Conservation (phyloP, 1,140 invertebrate genomes). For the Eriosoma lanigerum region DNA sequence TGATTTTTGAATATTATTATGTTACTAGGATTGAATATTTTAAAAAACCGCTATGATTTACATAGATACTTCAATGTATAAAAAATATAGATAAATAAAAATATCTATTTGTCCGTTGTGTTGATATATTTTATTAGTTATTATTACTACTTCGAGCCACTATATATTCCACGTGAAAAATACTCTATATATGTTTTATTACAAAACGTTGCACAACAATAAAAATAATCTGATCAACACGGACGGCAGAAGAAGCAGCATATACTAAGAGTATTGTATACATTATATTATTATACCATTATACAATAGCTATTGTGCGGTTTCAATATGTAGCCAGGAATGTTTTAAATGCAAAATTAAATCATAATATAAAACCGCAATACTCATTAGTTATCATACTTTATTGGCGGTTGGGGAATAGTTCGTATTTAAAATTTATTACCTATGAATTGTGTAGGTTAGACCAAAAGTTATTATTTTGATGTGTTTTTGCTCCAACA, state of each 20-base stretch:
- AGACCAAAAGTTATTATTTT: too few relatives aligned
- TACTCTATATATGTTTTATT: constrained; percentile 16
- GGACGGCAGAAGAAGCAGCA: background rate
- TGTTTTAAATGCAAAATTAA: constrained; percentile 3
- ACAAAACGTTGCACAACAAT: constrained; percentile 11
- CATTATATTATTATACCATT: too few relatives aligned
- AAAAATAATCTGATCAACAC: constrained; percentile 30
- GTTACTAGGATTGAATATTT: too few relatives aligned
- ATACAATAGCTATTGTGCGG: constrained; percentile 32
- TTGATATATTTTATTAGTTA: constrained; percentile 18
- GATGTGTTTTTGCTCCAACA: too few relatives aligned
- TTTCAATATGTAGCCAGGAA: background rate
- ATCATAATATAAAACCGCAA: background rate
- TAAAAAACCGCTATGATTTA: too few relatives aligned
- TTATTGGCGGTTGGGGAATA: too few relatives aligned
- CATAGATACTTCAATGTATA: background rate
- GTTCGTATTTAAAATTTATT: too few relatives aligned
- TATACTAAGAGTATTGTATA: background rate
- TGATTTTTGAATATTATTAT: too few relatives aligned
- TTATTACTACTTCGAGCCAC: background rate
- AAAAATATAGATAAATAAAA: too few relatives aligned
- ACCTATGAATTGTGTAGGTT: too few relatives aligned
- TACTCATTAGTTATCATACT: too few relatives aligned
- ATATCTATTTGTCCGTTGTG: background rate
- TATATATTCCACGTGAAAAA: constrained; percentile 8